Conservation (phyloP, 1,140 invertebrate genomes). For the Penaeus japonicus region DNA sequence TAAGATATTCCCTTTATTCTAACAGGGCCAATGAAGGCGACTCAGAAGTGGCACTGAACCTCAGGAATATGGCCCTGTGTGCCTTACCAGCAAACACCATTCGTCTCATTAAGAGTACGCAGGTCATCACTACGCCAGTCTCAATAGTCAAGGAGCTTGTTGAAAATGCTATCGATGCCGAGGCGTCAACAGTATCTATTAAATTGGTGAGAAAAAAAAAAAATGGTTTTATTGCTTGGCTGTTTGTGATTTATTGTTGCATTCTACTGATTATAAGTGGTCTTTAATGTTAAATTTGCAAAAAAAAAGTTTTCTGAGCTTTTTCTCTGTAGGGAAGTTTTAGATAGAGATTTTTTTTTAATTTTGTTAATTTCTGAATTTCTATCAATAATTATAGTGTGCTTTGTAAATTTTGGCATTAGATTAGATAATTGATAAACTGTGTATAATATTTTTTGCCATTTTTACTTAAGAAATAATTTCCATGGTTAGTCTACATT, state of each 20-base stretch:
- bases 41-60: too few species aligned
- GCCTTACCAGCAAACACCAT: slow-evolving; percentile 64
- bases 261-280: not conserved
- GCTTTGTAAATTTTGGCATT: too few species aligned
- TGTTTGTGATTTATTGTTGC: not conserved
- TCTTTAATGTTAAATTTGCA: not conserved
- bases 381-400: not conserved
- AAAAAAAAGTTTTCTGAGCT: too few species aligned
- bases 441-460: too few species aligned
- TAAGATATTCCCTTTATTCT: too few species aligned
- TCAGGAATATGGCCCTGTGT: slow-evolving; percentile 9
- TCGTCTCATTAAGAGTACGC: slow-evolving; percentile 70
- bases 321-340: too few species aligned
- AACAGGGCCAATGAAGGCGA: too few species aligned
- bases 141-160: slow-evolving; percentile 73
- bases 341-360: not conserved
- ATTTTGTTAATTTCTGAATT: not conserved
- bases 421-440: too few species aligned
- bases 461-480: too few species aligned
- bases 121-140: slow-evolving; percentile 71
- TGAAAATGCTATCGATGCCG: slow-evolving; percentile 73
- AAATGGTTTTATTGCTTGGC: not conserved
- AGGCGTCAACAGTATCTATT: slow-evolving; percentile 68
- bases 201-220: slow-evolving; percentile 63
- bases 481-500: too few species aligned